These are phyloP conservation scores for Tyria jacobaeae DNA, from an alignment of 2,888 invertebrate genomes.

Conservation along the genomic window DNA sequence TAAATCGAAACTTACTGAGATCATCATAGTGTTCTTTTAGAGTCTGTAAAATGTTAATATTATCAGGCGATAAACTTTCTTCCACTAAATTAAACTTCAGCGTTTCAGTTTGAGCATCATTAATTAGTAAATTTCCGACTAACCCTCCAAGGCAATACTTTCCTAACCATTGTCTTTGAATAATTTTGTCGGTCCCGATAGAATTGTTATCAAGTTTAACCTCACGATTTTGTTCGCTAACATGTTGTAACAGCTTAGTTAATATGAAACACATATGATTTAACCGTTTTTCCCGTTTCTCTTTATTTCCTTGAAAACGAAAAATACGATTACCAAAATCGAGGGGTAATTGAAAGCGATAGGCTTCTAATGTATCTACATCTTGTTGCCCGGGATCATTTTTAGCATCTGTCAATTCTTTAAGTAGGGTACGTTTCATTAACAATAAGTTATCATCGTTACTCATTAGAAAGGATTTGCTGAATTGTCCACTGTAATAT, in stretches of 20 bases:
- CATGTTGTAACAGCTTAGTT: conserved; percentile 18
- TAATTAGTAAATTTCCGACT: conserved; percentile 39
- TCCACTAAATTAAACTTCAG: conserved; percentile 36
- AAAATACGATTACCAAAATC: conserved; percentile 36
- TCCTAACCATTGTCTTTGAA: conserved; percentile 33
- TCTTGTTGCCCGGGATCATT: neutral
- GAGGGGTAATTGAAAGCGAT: conserved; percentile 30
- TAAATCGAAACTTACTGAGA: conserved; percentile 28
- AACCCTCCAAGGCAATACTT: conserved; percentile 37
- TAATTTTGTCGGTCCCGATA: conserved; percentile 24
- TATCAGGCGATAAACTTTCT: conserved; percentile 18
- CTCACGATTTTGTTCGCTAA: neutral
- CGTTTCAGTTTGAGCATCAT: conserved; percentile 26
- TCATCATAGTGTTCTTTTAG: conserved; percentile 24
- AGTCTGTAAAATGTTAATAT: conserved; percentile 21
- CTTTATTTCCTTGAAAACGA: conserved; percentile 21
- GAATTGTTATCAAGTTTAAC: conserved; percentile 31
- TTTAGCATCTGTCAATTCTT: conserved; percentile 17
- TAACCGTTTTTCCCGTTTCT: conserved; percentile 23
- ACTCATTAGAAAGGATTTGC: conserved; percentile 23
- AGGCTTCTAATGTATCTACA: conserved; percentile 20
- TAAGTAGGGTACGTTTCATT: conserved; percentile 22
- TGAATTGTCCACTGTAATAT: conserved; percentile 21
- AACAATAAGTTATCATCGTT: conserved; percentile 20
- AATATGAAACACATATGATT: conserved; percentile 27